Conservation (phyloP, 1,140 invertebrate genomes). For the Drosophila punjabiensis region DNA sequence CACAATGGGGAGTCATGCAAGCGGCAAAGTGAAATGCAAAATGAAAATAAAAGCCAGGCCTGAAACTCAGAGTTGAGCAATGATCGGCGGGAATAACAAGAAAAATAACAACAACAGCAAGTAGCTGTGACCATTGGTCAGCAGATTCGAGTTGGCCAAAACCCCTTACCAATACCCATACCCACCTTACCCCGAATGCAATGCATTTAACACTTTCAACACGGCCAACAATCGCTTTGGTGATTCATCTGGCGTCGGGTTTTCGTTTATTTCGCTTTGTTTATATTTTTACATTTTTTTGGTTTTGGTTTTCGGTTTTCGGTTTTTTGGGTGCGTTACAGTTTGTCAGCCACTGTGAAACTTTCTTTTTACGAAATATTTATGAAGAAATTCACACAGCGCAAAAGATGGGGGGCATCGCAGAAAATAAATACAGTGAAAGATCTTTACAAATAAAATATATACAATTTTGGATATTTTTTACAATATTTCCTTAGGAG, state of each 20-base stretch:
- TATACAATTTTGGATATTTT: not conserved
- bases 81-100: constrained; percentile 14
- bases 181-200: constrained; percentile 47
- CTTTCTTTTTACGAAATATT: constrained; percentile 80
- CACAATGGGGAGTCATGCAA: constrained; percentile 54
- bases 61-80: constrained; percentile 57
- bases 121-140: constrained; percentile 55
- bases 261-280: constrained; percentile 36
- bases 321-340: constrained; percentile 71
- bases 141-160: constrained; percentile 60
- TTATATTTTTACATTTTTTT: constrained; percentile 32
- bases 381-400: constrained; percentile 68
- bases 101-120: constrained; percentile 21
- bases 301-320: constrained; percentile 5
- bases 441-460: not conserved
- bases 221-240: constrained; percentile 46
- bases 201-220: constrained; percentile 81
- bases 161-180: constrained; percentile 22
- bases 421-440: constrained; percentile 7
- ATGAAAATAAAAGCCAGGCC: constrained; percentile 51
- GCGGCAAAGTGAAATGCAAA: constrained; percentile 76
- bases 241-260: constrained; percentile 62
- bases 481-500: not conserved
- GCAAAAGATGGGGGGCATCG: constrained; percentile 24
- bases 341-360: constrained; percentile 74